Evolutionary conservation across 2,888 invertebrate species (phyloP).

Genomic region (Strigamia transsilvanica): DNA sequence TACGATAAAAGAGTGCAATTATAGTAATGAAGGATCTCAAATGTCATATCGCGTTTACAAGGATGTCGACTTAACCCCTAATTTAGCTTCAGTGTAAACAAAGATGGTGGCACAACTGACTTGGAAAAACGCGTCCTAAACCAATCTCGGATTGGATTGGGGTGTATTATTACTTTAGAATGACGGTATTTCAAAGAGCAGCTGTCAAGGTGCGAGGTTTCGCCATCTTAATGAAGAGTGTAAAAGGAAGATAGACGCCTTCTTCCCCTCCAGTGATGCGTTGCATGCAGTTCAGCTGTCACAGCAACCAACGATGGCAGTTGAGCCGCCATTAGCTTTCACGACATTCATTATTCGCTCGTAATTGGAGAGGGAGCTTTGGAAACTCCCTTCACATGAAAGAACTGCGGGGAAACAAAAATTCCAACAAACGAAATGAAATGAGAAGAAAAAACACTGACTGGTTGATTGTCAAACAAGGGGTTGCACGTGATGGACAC

Average conservation of each 20-base stretch:
- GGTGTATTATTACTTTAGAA: not conserved
- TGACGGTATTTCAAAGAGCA: conserved; percentile 24
- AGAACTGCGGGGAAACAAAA: conserved; percentile 34
- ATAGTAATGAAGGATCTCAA: conserved; percentile 31
- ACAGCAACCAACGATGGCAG: conserved; percentile 38
- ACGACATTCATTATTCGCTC: conserved; percentile 38
- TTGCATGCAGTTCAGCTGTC: conserved; percentile 38
- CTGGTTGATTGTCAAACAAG: conserved; percentile 12
- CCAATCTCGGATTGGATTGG: not conserved
- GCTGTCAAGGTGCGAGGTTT: conserved; percentile 28
- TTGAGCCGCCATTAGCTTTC: conserved; percentile 38
- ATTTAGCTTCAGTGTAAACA: conserved; percentile 18
- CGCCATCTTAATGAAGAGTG: conserved; percentile 35
- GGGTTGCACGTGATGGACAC: not conserved
- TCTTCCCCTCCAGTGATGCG: conserved; percentile 38
- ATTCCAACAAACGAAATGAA: conserved; percentile 30
- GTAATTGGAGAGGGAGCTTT: conserved; percentile 34
- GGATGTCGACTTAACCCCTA: conserved; percentile 33
- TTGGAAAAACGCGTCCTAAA: not conserved
- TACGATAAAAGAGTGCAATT: not conserved
- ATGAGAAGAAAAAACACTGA: conserved; percentile 9
- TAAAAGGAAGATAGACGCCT: conserved; percentile 38
- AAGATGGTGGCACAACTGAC: conserved; percentile 17
- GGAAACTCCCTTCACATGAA: conserved; percentile 38
- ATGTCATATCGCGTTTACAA: conserved; percentile 11